phyloP scores from a whole-genome alignment of 2,888 invertebrate genomes.

The Cheilosia impressa region DNA sequence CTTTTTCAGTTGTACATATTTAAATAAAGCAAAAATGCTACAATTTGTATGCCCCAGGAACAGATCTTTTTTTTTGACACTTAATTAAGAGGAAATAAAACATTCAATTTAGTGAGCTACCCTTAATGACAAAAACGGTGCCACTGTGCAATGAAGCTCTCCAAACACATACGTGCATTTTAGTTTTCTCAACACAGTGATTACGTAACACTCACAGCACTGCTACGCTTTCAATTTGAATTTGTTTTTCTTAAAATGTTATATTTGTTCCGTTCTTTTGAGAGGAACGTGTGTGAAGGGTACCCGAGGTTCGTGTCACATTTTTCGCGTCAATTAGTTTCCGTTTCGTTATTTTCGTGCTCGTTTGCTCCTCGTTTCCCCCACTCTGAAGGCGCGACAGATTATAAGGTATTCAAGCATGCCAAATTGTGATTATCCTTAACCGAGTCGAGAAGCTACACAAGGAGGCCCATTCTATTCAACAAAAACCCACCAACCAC shows the following conservation, averaged over 20 bases:
- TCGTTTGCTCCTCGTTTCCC: not conserved
- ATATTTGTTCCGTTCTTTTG: constrained; percentile 15
- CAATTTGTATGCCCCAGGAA: no score
- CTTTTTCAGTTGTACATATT: no score
- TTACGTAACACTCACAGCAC: constrained; percentile 4
- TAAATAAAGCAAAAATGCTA: no score
- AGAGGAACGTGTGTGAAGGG: not conserved
- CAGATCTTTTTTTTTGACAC: no score
- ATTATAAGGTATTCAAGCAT: constrained; percentile 43
- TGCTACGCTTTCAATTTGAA: constrained; percentile 34
- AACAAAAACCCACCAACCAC: constrained; percentile 52
- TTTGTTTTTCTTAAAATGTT: constrained; percentile 14
- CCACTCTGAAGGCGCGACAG: constrained; percentile 9
- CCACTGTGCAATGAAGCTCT: constrained; percentile 9
- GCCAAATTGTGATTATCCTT: constrained; percentile 57
- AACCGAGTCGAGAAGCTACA: constrained; percentile 2
- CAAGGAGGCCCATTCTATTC: constrained; percentile 30
- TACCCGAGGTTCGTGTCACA: not conserved
- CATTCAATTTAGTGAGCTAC: no score
- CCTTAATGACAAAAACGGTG: not conserved
- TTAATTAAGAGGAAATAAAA: no score
- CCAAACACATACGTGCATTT: constrained; percentile 49
- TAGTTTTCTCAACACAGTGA: constrained; percentile 5
- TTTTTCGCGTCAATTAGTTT: constrained; percentile 58
- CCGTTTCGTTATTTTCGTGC: constrained; percentile 42